These are phyloP conservation scores for Copidosoma aretas DNA, from an alignment of 2,888 invertebrate genomes.

Conservation along the genomic window DNA sequence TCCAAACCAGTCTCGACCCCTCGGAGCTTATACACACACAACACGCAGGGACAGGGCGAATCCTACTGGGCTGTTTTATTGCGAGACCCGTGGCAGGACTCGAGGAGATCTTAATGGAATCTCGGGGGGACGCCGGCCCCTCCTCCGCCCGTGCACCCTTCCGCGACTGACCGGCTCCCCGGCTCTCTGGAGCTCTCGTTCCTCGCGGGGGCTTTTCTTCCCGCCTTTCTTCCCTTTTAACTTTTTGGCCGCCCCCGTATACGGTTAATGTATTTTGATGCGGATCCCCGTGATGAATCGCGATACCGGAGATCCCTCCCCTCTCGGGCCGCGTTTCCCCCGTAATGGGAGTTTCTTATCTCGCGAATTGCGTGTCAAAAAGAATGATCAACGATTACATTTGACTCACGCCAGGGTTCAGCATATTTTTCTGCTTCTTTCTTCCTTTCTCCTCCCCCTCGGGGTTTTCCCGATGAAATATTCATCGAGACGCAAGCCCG, in stretches of 20 bases:
- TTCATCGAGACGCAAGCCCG: neutral
- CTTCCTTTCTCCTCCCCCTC: neutral
- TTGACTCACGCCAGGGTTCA: neutral
- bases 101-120: conserved; percentile 63
- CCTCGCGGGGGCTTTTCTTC: conserved; percentile 23
- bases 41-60: too few species aligned
- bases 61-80: conserved; percentile 60
- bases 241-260: too few species aligned
- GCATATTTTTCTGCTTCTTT: neutral
- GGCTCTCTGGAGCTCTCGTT: conserved; percentile 39
- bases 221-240: conserved; percentile 32
- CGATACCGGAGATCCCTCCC: conserved; percentile 14
- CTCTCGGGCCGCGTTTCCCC: neutral
- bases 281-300: conserved; percentile 50
- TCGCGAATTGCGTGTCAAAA: neutral
- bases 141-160: conserved; percentile 29
- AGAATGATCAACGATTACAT: neutral
- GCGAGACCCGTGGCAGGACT: conserved; percentile 62
- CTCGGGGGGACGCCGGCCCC: conserved; percentile 48
- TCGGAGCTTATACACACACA: too few species aligned
- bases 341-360: neutral
- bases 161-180: neutral
- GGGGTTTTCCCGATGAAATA: neutral
- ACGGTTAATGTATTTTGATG: conserved; percentile 23
- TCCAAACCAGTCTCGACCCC: too few species aligned